Percentiles rank a stretch among this genome's conserved stretches.
Evolutionary conservation across 2,797 vertebrate genomes (phyloP).

Genomic region (Emydoidea blandingii): DNA sequence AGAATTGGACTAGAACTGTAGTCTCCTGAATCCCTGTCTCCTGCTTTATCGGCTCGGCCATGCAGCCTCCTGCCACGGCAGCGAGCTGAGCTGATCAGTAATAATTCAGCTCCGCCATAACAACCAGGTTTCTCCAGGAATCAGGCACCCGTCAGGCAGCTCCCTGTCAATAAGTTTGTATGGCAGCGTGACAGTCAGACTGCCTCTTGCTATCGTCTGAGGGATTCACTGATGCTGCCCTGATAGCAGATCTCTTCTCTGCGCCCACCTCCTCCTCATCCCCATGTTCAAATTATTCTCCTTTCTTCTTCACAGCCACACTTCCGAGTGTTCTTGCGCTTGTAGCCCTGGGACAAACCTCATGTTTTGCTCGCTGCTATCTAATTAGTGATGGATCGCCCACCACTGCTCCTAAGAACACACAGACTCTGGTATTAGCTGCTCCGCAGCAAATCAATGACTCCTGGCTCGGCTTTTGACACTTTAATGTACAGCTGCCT

Average conservation of each 20-base stretch:
- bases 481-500: neutral
- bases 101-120: neutral
- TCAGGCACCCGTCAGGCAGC: neutral
- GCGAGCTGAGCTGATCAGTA: neutral
- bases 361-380: conserved; percentile 41
- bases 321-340: neutral
- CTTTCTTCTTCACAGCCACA: conserved; percentile 27
- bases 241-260: neutral
- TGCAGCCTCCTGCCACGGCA: neutral
- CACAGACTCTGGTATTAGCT: conserved; percentile 23
- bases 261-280: neutral
- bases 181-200: neutral
- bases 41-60: neutral
- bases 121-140: neutral
- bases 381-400: conserved; percentile 62
- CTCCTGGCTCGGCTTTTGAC: neutral
- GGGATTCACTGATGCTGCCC: neutral
- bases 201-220: neutral
- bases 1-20: neutral
- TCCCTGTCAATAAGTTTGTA: neutral
- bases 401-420: conserved; percentile 5
- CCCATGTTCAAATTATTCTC: neutral
- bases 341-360: conserved; percentile 36
- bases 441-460: conserved; percentile 20
- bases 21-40: neutral